Percentiles rank a stretch among this genome's conserved stretches.
phyloP scores from a whole-genome alignment of 2,113 vertebrate species.

The Istiophorus platypterus region DNA sequence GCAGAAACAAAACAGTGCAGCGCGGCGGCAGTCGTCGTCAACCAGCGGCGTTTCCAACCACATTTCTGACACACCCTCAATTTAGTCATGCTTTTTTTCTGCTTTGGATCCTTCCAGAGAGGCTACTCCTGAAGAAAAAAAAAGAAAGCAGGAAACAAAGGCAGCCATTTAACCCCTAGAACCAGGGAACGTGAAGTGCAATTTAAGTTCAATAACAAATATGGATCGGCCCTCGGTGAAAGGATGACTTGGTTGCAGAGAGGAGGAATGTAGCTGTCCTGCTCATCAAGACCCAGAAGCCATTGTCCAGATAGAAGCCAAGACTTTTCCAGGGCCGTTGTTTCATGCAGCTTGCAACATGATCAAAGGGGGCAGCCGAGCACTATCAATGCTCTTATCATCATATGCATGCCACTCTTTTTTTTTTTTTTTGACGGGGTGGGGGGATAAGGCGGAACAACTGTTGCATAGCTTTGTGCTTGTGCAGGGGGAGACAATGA shows the following conservation, averaged over 20 bases:
- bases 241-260: conserved; percentile 4
- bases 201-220: conserved; percentile 44
- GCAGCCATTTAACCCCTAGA: conserved; percentile 47
- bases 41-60: conserved; percentile 68
- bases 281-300: not conserved
- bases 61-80: conserved; percentile 76
- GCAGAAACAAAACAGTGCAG: conserved; percentile 49
- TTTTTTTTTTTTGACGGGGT: too few relatives aligned
- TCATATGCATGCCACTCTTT: conserved; percentile 23
- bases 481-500: conserved; percentile 23
- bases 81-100: conserved; percentile 34
- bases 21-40: conserved; percentile 49
- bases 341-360: conserved; percentile 16
- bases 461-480: conserved; percentile 57
- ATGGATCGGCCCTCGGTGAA: conserved; percentile 23
- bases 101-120: conserved; percentile 49
- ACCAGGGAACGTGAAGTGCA: not conserved
- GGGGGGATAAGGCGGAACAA: conserved; percentile 57
- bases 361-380: conserved; percentile 56
- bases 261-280: conserved; percentile 7
- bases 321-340: not conserved
- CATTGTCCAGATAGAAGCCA: conserved; percentile 1
- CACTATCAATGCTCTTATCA: conserved; percentile 64
- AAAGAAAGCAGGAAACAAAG: conserved; percentile 28
- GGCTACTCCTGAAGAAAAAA: conserved; percentile 33